Percentiles rank a stretch among this genome's conserved stretches.
Evolutionary conservation across 1,140 invertebrate genomes (phyloP).

Genomic region (Temnothorax curvispinosus): DNA sequence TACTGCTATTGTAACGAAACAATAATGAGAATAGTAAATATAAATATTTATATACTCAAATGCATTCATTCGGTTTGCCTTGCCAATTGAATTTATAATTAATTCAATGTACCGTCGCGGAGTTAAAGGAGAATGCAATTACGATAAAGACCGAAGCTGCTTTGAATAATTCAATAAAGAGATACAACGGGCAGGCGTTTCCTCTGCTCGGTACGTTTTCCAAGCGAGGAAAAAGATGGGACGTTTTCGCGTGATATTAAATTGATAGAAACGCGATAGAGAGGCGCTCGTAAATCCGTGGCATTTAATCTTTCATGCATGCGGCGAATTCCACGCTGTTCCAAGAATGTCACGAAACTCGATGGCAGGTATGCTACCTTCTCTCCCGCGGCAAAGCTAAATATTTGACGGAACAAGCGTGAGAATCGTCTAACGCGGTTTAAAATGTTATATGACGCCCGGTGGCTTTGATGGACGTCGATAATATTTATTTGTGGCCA

Average conservation of each 20-base stretch:
- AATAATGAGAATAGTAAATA: not conserved
- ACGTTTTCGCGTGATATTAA: conserved; percentile 48
- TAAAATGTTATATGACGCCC: conserved; percentile 35
- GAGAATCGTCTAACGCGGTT: conserved; percentile 34
- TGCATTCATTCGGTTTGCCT: not conserved
- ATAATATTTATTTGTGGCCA: conserved; percentile 35
- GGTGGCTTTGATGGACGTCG: conserved; percentile 29
- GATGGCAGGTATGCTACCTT: not conserved
- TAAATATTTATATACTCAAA: conserved; percentile 35
- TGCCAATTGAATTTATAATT: conserved; percentile 48
- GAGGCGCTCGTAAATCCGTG: conserved; percentile 46
- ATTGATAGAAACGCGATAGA: conserved; percentile 46
- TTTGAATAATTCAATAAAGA: conserved; percentile 55
- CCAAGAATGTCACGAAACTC: conserved; percentile 45
- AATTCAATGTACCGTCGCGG: conserved; percentile 34
- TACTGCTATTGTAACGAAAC: not conserved
- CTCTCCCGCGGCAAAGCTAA: not conserved
- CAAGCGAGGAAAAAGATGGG: conserved; percentile 16
- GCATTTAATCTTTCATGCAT: conserved; percentile 40
- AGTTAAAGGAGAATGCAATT: conserved; percentile 53
- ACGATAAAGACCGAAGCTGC: conserved; percentile 53
- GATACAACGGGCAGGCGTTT: conserved; percentile 18
- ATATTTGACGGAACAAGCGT: conserved; percentile 53
- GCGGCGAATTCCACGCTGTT: conserved; percentile 16
- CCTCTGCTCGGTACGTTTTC: not conserved